phyloP scores from a whole-genome alignment of 2,797 vertebrate genomes.

The Dallia pectoralis region DNA sequence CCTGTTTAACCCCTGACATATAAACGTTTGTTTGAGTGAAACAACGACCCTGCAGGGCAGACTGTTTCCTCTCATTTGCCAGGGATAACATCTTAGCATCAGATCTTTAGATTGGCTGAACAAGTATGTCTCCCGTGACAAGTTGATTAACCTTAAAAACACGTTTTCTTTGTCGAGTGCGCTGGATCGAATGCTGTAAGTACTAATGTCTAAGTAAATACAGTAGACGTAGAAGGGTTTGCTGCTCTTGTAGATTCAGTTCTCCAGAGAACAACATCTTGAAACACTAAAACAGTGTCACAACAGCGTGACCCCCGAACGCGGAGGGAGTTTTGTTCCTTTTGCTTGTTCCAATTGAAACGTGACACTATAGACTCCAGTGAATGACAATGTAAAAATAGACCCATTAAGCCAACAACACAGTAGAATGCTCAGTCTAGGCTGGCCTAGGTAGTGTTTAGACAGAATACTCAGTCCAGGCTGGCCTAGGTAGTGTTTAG shows the following conservation, averaged over 20 bases:
- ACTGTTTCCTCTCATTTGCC: not conserved
- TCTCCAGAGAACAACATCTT: constrained; percentile 32
- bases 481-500: not conserved
- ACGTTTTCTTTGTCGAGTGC: not conserved
- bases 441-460: not conserved
- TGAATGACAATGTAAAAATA: constrained; percentile 5
- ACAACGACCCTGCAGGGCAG: not conserved
- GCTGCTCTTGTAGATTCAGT: constrained; percentile 9
- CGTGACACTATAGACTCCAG: constrained; percentile 34
- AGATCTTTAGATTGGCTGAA: not conserved
- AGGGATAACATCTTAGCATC: not conserved
- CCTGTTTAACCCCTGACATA: not conserved
- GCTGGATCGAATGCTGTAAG: not conserved
- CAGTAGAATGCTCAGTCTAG: constrained; percentile 1
- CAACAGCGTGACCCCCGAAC: constrained; percentile 31
- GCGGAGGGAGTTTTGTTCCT: constrained; percentile 32
- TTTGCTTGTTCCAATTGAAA: constrained; percentile 22
- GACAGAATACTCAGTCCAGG: not conserved
- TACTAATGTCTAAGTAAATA: not conserved
- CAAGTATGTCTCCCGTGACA: not conserved
- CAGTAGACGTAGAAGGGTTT: constrained; percentile 15
- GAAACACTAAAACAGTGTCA: constrained; percentile 37
- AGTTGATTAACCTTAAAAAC: not conserved
- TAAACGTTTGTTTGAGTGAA: not conserved
- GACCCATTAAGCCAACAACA: constrained; percentile 12